Evolutionary conservation across 2,113 vertebrate genomes (phyloP).

Genomic region (Pelodiscus sinensis): DNA sequence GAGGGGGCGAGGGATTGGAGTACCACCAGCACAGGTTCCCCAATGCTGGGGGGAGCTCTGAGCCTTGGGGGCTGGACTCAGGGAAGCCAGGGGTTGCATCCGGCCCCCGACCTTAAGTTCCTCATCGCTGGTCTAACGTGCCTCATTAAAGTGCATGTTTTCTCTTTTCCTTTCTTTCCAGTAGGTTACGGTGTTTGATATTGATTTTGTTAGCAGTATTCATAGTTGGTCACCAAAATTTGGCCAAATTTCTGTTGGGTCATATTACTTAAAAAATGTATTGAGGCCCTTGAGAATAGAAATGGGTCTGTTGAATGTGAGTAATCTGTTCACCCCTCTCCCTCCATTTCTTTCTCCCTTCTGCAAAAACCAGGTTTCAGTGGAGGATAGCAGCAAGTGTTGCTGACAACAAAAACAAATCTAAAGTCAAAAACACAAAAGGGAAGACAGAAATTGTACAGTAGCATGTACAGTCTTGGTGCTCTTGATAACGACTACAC

Average conservation of each 20-base stretch:
- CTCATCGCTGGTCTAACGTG: too few relatives aligned
- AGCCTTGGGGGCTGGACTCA: too few relatives aligned
- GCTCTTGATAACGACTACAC: conserved; percentile 27
- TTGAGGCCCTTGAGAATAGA: background rate
- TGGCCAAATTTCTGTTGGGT: background rate
- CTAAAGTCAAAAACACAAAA: background rate
- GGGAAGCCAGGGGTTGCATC: too few relatives aligned
- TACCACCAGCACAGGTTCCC: too few relatives aligned
- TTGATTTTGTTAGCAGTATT: background rate
- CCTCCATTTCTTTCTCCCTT: background rate
- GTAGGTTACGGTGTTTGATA: background rate
- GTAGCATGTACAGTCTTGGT: background rate
- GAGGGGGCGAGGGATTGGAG: too few relatives aligned
- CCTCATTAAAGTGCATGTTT: too few relatives aligned
- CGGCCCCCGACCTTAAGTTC: too few relatives aligned
- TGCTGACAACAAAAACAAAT: conserved; percentile 42
- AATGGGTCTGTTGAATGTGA: background rate
- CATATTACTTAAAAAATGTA: conserved; percentile 1
- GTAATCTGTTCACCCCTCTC: background rate
- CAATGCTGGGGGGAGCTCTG: too few relatives aligned
- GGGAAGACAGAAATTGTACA: background rate
- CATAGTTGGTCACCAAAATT: background rate
- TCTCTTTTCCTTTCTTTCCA: background rate
- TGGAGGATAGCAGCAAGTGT: conserved; percentile 18
- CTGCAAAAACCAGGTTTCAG: background rate